Conservation (phyloP, 2,888 invertebrate genomes). For the Drosophila meridionalis region DNA sequence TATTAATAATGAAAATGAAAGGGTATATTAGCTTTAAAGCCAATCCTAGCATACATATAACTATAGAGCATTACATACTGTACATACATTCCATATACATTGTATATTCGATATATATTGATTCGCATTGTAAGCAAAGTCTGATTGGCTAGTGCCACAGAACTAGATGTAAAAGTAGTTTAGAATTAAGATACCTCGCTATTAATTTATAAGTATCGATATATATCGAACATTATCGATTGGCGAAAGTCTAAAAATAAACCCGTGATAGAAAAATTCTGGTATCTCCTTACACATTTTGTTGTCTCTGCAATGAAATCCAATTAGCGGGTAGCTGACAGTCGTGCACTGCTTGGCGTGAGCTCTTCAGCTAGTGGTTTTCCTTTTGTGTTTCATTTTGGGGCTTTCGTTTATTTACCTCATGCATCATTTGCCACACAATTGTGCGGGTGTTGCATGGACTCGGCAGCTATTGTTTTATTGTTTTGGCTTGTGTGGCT, state of each 20-base stretch:
- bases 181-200: too few species aligned
- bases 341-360: background rate
- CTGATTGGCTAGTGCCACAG: background rate
- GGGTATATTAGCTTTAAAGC: background rate
- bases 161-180: background rate
- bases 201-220: background rate
- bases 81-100: background rate
- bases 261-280: background rate
- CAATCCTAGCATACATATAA: too few species aligned
- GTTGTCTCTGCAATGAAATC: background rate
- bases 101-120: background rate
- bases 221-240: background rate
- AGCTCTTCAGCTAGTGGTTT: background rate
- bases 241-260: background rate
- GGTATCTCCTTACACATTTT: background rate
- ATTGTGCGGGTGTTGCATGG: background rate
- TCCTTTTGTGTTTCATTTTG: conserved; percentile 11
- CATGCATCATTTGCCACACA: conserved; percentile 47
- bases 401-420: conserved; percentile 44
- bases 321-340: background rate
- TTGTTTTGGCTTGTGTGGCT: conserved; percentile 47
- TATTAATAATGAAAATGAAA: background rate
- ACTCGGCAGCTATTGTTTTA: conserved; percentile 44
- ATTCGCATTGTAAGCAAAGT: background rate
- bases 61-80: background rate